phyloP scores from a whole-genome alignment of 2,888 invertebrate species.

The Polyploca ridens region DNA sequence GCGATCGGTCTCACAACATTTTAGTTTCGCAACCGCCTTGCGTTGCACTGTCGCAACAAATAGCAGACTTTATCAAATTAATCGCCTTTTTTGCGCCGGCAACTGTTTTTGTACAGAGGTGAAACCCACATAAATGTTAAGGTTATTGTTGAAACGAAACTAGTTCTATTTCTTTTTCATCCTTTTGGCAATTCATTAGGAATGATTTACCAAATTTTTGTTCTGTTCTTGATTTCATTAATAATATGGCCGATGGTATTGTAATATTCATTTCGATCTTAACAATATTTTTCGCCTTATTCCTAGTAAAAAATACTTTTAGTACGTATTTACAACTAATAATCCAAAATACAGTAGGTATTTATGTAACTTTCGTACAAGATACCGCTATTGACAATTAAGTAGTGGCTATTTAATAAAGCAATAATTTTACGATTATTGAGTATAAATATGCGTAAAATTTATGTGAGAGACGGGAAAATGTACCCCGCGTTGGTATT shows the following conservation, averaged over 20 bases:
- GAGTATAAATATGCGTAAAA: no score
- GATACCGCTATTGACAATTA: no score
- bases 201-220: not conserved
- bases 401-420: no score
- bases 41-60: constrained; percentile 30
- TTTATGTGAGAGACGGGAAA: no score
- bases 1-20: constrained; percentile 10
- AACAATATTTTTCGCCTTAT: no score
- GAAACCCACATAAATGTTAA: constrained; percentile 40
- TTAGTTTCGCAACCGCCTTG: constrained; percentile 13
- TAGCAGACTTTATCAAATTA: constrained; percentile 33
- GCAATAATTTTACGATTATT: no score
- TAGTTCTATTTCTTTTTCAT: not conserved
- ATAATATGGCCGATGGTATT: not conserved
- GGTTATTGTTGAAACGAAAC: constrained; percentile 27
- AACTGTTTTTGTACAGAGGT: constrained; percentile 34
- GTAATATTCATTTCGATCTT: no score
- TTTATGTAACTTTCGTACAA: no score
- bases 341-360: no score
- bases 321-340: no score
- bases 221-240: not conserved
- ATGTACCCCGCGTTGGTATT: no score
- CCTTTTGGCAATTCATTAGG: not conserved
- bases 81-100: constrained; percentile 33
- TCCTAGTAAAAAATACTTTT: no score